Evolutionary conservation across 1,140 invertebrate genomes (phyloP), one percentile per base, ranked within the genome.

Genomic region (Rhagoletis zephyria): DNA sequence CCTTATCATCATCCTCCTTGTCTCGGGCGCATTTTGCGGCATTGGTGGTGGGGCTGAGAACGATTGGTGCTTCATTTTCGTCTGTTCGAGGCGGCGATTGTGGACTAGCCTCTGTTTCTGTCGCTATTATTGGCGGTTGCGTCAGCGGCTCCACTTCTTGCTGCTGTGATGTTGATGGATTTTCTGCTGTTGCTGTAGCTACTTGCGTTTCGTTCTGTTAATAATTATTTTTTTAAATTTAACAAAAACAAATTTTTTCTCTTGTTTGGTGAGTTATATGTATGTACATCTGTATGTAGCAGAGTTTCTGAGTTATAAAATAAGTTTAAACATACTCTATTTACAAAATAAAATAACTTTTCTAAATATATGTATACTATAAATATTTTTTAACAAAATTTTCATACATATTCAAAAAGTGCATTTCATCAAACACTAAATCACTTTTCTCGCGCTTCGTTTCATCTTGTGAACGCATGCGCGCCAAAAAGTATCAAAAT

Each of bases 141-240:
- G 89, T 91, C 91, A 89, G 89, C 40, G 86, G 10, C 59, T 56
- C 56, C 10, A 45, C 19, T 87, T 51, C 85, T 89, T 70, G 70
- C 85, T 65, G 87, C 16, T 40, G 51, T 56, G 86, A 16, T 42
- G 56, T 59, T 85, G 88, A 74, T 86, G 88, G 3, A 67, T 56
- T 85, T 48, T 70, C 85, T 87, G 14, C 56, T 85, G 70, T 86
- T 87, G 86, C 59, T 67, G 87, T 87, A 74, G 88, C 85, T 65
- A 19, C 56, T 89, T 88, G 88, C 77, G 63, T 90, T 89, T 93
- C 91, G 90, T 91, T 93, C 92, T 93, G 92, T 93, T 93, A 93
- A 92, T 92, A 91, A 92, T 89, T 89, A 63, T 61, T 85, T 64
- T 70, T 85, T 87, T 88, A 77, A 81, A 64, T 86, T 88, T 90